Evolutionary conservation across 2,113 vertebrate genomes (phyloP), one percentile per base, ranked within the genome.

Genomic region (Phoxinus phoxinus): DNA sequence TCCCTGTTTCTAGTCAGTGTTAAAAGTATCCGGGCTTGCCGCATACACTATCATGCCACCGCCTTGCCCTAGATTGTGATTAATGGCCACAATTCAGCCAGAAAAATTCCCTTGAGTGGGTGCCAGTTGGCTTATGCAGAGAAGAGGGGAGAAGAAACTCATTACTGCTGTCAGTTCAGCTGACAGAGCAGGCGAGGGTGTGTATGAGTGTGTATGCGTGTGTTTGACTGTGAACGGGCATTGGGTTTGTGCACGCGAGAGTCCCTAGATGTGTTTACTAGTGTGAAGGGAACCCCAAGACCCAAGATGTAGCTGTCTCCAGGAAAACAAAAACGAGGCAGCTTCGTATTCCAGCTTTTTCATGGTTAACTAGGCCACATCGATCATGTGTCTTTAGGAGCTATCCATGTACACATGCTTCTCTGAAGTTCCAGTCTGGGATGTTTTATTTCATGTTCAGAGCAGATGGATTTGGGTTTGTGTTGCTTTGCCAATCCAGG

Each of bases 51-150:
- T 91, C 90, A 94, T 93, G 91, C 91, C 92, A 94, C 91, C 21
- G 92, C 90, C 93, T 94, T 95, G 94, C 95, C 94, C 92, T 90
- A 90, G 94, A 95, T 96, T 96, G 95, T 95, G 94, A 96, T 96
- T 96, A 96, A 96, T 94, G 94, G 94, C 92, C 89, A 86, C 95
- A 95, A 95, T 96, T 96, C 95, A 96, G 93, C 91, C 94, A 92
- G 92, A 93, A 93, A 94, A 93, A 95, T 96, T 94, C 93, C 93
- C 94, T 94, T 96, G 96, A 95, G 94, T 92, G 69, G 81, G 90
- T 94, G 96, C 96, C 96, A 96, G 95, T 94, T 95, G 94, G 93
- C 93, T 93, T 90, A 92, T 93, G 88, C 92, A 88, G 94, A 92
- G 91, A 93, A 93, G 81, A 88, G 74, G 78, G 75, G 69, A 89